Evolutionary conservation across 2,797 vertebrate species (phyloP).

Genomic region (Betta splendens): DNA sequence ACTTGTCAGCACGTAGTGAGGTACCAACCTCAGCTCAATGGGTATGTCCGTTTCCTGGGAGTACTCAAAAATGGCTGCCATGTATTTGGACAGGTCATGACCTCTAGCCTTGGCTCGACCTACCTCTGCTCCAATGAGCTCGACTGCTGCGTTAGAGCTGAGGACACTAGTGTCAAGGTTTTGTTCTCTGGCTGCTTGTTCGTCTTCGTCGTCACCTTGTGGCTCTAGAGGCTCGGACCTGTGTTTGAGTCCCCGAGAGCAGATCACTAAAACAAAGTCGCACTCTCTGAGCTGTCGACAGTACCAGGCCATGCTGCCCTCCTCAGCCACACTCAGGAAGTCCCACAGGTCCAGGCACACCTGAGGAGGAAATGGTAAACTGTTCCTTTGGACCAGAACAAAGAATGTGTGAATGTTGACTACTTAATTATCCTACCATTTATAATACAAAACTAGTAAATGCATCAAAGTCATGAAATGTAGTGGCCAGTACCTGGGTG

Average conservation of each 20-base stretch:
- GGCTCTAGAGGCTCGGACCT: conserved; percentile 13
- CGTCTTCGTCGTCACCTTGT: conserved; percentile 14
- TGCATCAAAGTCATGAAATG: background rate
- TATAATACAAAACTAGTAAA: background rate
- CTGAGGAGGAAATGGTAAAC: conserved; percentile 46
- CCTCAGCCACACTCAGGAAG: conserved; percentile 72
- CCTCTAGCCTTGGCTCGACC: conserved; percentile 69
- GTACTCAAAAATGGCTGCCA: conserved; percentile 80
- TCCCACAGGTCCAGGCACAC: conserved; percentile 84
- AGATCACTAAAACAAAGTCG: conserved; percentile 82
- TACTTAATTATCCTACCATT: background rate
- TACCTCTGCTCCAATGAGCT: conserved; percentile 77
- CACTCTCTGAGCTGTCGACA: conserved; percentile 75
- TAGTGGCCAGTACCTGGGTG: conserved; percentile 67
- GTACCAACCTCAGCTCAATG: conserved; percentile 71
- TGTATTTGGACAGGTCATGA: conserved; percentile 81
- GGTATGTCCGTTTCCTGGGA: conserved; percentile 77
- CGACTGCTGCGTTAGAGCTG: conserved; percentile 49
- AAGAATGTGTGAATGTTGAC: no score
- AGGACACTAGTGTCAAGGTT: conserved; percentile 1
- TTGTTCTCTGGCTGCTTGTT: conserved; percentile 8
- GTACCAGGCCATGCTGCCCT: conserved; percentile 78
- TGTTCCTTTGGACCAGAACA: background rate
- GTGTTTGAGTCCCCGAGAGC: conserved; percentile 72
- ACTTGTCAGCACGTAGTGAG: conserved; percentile 72